A percentile compares a stretch with the other conserved stretches of the same genome.
Evolutionary conservation across 2,888 invertebrate species (phyloP).

Genomic region (Prosopocoilus inquinatus): DNA sequence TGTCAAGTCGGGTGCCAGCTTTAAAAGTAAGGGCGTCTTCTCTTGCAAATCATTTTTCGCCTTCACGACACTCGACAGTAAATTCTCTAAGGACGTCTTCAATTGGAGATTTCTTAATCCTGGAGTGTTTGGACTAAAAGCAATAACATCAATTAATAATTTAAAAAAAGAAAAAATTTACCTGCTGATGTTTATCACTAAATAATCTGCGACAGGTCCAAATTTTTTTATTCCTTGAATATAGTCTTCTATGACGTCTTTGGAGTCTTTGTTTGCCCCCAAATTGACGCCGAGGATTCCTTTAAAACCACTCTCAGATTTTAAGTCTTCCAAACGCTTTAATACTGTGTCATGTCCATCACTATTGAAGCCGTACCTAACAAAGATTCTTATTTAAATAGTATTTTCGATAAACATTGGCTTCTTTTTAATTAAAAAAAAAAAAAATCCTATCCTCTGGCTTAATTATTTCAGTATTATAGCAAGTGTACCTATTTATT

Average conservation of each 20-base stretch:
- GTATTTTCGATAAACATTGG: not conserved
- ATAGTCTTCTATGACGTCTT: constrained; percentile 77
- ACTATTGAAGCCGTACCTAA: constrained; percentile 91
- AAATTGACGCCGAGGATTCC: constrained; percentile 86
- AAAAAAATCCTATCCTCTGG: too few species aligned
- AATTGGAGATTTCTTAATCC: constrained; percentile 82
- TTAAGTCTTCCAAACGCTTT: constrained; percentile 61
- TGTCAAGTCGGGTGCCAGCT: constrained; percentile 89
- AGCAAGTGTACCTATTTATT: constrained; percentile 75
- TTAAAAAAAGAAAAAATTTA: constrained; percentile 35
- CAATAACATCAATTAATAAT: not conserved
- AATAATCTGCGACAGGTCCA: constrained; percentile 83
- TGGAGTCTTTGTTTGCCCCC: constrained; percentile 89
- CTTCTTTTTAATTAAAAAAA: too few species aligned
- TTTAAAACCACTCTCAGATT: constrained; percentile 54
- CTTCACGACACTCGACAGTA: constrained; percentile 64
- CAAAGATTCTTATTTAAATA: constrained; percentile 18
- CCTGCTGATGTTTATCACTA: constrained; percentile 94
- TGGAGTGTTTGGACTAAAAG: constrained; percentile 88
- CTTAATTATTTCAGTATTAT: too few species aligned
- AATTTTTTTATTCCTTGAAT: constrained; percentile 81
- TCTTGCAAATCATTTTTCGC: constrained; percentile 57
- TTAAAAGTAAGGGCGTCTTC: constrained; percentile 82
- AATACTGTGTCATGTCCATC: constrained; percentile 81
- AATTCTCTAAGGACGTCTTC: constrained; percentile 67